These are phyloP conservation scores for Rachycentron canadum DNA, from an alignment of 2,797 vertebrate species.

Conservation along the genomic window DNA sequence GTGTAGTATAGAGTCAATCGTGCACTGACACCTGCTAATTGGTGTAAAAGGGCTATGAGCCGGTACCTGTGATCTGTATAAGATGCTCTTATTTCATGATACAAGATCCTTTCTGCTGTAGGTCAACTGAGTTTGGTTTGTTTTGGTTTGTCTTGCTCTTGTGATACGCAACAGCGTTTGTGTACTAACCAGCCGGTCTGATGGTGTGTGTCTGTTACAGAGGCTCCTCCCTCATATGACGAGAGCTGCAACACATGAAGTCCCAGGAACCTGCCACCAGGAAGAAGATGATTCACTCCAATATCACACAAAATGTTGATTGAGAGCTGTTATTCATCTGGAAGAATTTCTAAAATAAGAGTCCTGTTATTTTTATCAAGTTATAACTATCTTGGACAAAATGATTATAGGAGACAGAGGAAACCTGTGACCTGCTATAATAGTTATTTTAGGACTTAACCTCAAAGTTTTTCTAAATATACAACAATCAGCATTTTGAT, in stretches of 20 bases:
- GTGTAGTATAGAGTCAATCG: no score
- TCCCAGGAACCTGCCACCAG: neutral
- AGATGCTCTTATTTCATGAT: no score
- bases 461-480: neutral
- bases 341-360: neutral
- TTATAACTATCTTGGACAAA: neutral
- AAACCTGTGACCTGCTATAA: neutral
- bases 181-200: neutral
- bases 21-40: no score
- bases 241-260: conserved; percentile 88
- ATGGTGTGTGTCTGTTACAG: conserved; percentile 78
- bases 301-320: conserved; percentile 2
- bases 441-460: neutral
- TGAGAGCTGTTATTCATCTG: neutral
- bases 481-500: conserved; percentile 10
- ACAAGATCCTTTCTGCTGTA: neutral
- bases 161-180: neutral
- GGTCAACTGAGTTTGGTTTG: no score
- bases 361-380: neutral
- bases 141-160: neutral
- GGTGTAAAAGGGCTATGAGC: no score
- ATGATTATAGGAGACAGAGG: neutral
- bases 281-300: neutral
- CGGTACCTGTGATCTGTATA: no score
- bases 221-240: conserved; percentile 93